Evolutionary conservation across 2,113 vertebrate species (phyloP), one percentile per base, ranked within the genome.

Genomic region (Mionectes macconnelli): DNA sequence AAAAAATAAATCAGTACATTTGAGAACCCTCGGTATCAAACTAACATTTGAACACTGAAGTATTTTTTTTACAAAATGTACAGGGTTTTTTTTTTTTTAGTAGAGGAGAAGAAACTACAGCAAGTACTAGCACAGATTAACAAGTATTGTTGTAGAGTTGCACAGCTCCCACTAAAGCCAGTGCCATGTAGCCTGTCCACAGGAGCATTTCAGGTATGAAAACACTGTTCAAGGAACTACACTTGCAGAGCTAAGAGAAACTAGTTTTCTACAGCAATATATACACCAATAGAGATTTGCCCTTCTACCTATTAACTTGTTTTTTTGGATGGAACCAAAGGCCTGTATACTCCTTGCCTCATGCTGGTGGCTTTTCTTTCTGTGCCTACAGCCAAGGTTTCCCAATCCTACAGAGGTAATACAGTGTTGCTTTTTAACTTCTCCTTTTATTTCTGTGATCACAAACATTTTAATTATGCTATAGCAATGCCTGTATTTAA

Each of bases 381-480:
- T 81, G 33, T 72, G 81, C 69, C 69, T 82, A 45, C 69, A 95
- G 66, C 31, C 53, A 87, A 68, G 40, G 62, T 64, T 87, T 90
- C 68, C 84, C 62, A 82, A 66, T 64, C 86, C 62, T 83, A 69
- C 33, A 53, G 77, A 78, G n/a, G 69, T 92, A 95, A 91, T 64
- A 73, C 8, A 56, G 22, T 60, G 70, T 19, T 93, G 72, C 64
- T 88, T 94, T 95, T 92, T 92, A 92, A 84, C 88, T 89, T 91
- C 47, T 80, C 42, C 75, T 96, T 93, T 91, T 56, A 93, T 92
- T 94, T 95, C 72, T 86, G 68, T 92, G 90, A 95, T 93, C 82
- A 94, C 75, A 96, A 96, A 90, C 85, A 84, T 95, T 93, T 94
- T 93, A 96, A 97, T 97, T 94, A 91, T 72, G 80, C 56, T 72